Base-by-base conservation (phyloP, 2,888 invertebrate genomes). In the Pseudococcus longispinus region DNA sequence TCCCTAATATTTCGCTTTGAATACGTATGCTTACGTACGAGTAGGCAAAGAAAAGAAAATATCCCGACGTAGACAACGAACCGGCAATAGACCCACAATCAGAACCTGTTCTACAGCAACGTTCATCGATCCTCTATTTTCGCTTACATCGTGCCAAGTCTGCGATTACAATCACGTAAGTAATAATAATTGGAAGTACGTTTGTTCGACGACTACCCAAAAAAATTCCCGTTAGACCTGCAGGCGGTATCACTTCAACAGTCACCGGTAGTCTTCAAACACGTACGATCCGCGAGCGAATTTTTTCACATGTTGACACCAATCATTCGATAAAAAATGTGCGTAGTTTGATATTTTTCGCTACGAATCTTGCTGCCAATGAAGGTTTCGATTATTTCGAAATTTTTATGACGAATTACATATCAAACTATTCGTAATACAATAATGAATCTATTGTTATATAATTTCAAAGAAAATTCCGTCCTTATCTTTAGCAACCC, bases 51-150 rank as follows among this genome's bases (percentile, higher is more conserved):
- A 37, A 37, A 37, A 77, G 8, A 77, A 42, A 80, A 80, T 20
- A 80, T 20, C 8, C 42, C 77, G 1, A 80, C 77, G 77, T 77
- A 77, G 37, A 80, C 77, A 42, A 80, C 77, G 42, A 80, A 42
- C 42, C 4, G 20, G 42, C 42, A 80, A 80, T 80, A 80, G 77
- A 80, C 42, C 37, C 13, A 42, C 77, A 42, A 80, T 80, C 77
- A 23, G 42, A 80, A 80, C 77, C 77, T 42, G 77, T 80, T 80
- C 77, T 42, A 42, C 42, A 9, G 42, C 5, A 13, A 80, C 77
- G 77, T 80, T 80, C 77, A 80, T 80, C 77, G 77, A 80, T 80
- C 77, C 77, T 70, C 29, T 80, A 80, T 80, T 80, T 80, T 80
- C 77, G 77, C 77, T 80, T 42, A 80, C 77, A 80, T 80, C 77